Base-by-base conservation (phyloP, 1,140 invertebrate species). In the Drosophila ercepeae region DNA sequence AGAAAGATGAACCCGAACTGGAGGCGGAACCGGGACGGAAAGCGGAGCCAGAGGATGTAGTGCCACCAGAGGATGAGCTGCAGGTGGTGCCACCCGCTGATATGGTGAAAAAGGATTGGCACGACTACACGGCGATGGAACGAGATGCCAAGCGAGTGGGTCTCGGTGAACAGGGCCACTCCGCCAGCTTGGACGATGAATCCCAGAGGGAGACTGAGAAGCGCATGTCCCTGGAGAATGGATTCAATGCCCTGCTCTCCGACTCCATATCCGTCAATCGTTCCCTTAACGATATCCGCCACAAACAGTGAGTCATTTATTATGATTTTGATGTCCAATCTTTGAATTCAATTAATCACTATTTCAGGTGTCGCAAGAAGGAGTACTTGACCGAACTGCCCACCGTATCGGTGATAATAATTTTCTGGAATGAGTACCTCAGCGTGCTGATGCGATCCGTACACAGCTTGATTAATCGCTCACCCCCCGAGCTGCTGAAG, bases 381-480 rank as follows among this genome's bases (percentile, higher is more conserved):
- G 93, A 93, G 67, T 99, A 99, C 86, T 92, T 96, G 61, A 92
- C 92, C 49, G 93, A 94, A n/a, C 90, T 99, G 52, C 97, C 97
- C 1, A 95, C 94, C 5, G 96, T 95, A 11, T 96, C 96, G 91
- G 94, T 99, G 11, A 94, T 99, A 48, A 95, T 99, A 23, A 98
- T 98, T 39, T 99, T 98, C 91, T 97, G 98, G 91, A 98, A 98
- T 90, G 98, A 98, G 91, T 97, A 98, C 91, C 96, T 95, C 93
- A 96, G 96, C 59, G 97, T 97, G 2, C 91, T 99, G 23, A 92
- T 99, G 16, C 93, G 98, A 23, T 98, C 97, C 5, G 96, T 95
- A 14, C 93, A 95, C 75, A 98, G 96, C 86, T 95, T 98, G 7
- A 89, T 99, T 0, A 95, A 96, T 89, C 93, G 97, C 53, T 96